Percentiles rank a stretch among this genome's conserved stretches.
Conservation (phyloP, 2,888 invertebrate species). For the Mimas tiliae region DNA sequence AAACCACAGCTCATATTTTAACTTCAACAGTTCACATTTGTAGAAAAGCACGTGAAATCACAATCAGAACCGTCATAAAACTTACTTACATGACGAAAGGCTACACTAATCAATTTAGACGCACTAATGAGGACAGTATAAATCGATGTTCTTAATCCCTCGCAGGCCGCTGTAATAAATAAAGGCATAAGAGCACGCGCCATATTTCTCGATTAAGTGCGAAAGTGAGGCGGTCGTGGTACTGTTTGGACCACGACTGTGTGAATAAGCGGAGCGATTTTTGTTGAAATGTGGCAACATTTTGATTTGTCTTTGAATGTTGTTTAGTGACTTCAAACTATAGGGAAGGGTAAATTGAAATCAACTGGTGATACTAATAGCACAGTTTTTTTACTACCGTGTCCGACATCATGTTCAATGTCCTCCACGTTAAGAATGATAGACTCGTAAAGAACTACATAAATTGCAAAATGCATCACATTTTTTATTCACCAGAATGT, state of each 20-base stretch:
- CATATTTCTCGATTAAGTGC: constrained; percentile 85
- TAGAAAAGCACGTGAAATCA: constrained; percentile 9
- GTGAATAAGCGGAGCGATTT: constrained; percentile 40
- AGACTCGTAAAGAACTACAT: no score
- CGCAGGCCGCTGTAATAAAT: constrained; percentile 74
- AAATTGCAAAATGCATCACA: no score
- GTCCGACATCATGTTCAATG: no score
- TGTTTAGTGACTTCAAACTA: no score
- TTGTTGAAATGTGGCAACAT: not conserved
- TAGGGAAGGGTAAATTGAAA: no score
- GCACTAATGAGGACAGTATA: constrained; percentile 79
- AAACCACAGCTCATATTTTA: not conserved
- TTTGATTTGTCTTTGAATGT: no score
- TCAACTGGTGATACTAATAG: no score
- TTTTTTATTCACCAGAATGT: no score
- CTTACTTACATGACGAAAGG: constrained; percentile 48
- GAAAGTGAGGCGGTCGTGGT: constrained; percentile 72
- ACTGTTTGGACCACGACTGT: constrained; percentile 42
- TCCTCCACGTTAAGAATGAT: no score
- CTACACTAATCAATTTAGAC: constrained; percentile 74
- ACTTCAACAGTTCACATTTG: not conserved
- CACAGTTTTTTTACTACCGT: no score
- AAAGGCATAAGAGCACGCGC: constrained; percentile 80
- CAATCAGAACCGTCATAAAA: constrained; percentile 4
- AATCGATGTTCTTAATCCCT: constrained; percentile 78